Conservation (phyloP, 2,113 vertebrate species). For the Octodon degus region DNA sequence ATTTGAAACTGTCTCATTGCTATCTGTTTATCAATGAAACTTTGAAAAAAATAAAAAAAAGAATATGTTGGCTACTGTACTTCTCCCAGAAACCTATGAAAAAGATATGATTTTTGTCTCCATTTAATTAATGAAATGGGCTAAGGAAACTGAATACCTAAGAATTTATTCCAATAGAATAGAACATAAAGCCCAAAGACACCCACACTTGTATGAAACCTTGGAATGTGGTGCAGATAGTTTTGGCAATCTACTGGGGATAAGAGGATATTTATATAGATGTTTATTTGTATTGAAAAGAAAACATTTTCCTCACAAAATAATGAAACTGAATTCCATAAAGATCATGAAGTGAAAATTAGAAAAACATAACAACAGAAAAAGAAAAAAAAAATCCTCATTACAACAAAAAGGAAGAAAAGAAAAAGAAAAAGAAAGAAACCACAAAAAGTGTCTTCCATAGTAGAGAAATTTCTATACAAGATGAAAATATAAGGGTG, state of each 20-base stretch:
- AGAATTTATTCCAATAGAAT: not conserved
- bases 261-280: not conserved
- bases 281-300: not conserved
- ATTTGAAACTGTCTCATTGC: no score
- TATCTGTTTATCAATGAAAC: no score
- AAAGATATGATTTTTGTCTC: not conserved
- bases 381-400: not conserved
- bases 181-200: not conserved
- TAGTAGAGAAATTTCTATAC: not conserved
- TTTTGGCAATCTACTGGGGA: not conserved
- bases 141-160: not conserved
- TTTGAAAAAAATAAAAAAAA: no score
- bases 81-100: not conserved
- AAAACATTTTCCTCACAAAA: not conserved
- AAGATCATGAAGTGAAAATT: not conserved
- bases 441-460: not conserved
- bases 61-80: not conserved
- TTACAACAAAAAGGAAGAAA: no score
- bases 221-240: not conserved
- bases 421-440: not conserved
- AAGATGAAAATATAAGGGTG: not conserved
- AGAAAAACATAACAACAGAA: not conserved
- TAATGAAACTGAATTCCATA: not conserved
- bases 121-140: not conserved
- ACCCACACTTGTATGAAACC: not conserved